These are phyloP conservation scores for Heliocidaris erythrogramma DNA, from an alignment of 35 echinoderm and acorn worm species.

Conservation along the genomic window DNA sequence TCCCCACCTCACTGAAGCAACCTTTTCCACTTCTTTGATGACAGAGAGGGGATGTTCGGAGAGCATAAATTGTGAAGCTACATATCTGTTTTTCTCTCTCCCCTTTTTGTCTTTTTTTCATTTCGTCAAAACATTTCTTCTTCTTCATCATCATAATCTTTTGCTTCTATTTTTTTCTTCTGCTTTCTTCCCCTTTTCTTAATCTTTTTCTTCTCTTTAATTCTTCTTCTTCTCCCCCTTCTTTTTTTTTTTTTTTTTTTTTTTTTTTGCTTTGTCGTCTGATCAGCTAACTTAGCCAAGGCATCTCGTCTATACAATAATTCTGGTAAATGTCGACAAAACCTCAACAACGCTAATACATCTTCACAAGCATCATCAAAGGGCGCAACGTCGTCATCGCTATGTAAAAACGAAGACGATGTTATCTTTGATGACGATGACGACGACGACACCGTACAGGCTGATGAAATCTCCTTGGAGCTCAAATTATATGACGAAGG, in stretches of 20 bases:
- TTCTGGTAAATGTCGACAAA: neutral
- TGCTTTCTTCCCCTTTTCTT: neutral
- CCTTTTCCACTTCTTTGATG: no score
- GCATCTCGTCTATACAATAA: neutral
- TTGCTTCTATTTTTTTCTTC: neutral
- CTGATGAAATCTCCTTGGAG: neutral
- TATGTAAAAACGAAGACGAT: neutral
- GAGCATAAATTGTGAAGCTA: no score
- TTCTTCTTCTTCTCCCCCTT: neutral
- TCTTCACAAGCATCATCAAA: neutral
- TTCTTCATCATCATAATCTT: no score
- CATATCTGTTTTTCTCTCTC: no score
- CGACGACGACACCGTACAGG: neutral
- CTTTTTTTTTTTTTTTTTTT: neutral
- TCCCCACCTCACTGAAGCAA: no score
- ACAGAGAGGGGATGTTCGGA: no score
- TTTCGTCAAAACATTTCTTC: no score
- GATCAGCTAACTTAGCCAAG: neutral
- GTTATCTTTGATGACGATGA: neutral
- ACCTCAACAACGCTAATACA: neutral
- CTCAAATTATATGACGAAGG: constrained; percentile 5
- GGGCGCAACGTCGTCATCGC: neutral
- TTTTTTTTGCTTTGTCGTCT: neutral
- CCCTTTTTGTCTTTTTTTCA: no score
- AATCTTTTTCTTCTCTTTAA: neutral